Percentiles rank a stretch among this genome's conserved stretches.
These are phyloP conservation scores for Drosophila greeni DNA, from an alignment of 2,888 invertebrate genomes.

Conservation along the genomic window DNA sequence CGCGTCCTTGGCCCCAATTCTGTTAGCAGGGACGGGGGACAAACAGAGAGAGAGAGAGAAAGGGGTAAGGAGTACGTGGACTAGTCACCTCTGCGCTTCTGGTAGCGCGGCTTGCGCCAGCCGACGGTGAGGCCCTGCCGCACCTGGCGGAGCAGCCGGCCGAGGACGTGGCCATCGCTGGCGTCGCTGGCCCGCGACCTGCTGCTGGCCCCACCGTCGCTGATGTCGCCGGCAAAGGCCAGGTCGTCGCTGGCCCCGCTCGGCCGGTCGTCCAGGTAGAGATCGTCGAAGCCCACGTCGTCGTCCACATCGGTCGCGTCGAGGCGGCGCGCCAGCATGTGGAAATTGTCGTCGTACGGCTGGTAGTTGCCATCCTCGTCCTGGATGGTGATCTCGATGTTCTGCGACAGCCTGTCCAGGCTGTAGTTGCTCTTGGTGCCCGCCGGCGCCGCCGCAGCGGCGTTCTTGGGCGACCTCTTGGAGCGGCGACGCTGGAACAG, in stretches of 20 bases:
- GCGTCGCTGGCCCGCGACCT: constrained; percentile 65
- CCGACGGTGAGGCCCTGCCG: constrained; percentile 76
- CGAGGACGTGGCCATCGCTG: constrained; percentile 73
- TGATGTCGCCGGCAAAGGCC: constrained; percentile 71
- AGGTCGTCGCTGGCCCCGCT: constrained; percentile 64
- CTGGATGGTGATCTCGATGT: constrained; percentile 78
- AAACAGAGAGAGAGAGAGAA: constrained; percentile 37
- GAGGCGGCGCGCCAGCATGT: constrained; percentile 57
- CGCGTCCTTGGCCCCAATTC: constrained; percentile 40
- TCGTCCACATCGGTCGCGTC: constrained; percentile 50
- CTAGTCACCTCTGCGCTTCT: constrained; percentile 79
- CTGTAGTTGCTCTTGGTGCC: constrained; percentile 74
- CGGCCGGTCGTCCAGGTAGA: constrained; percentile 69
- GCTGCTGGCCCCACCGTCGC: constrained; percentile 73
- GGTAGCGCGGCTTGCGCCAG: constrained; percentile 78
- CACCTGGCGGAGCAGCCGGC: constrained; percentile 77
- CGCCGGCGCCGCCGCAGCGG: constrained; percentile 39
- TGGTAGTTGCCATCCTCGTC: constrained; percentile 77
- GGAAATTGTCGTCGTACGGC: constrained; percentile 76
- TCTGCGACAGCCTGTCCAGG: constrained; percentile 77
- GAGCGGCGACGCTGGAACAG: constrained; percentile 77
- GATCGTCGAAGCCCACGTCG: constrained; percentile 61
- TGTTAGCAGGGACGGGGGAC: constrained; percentile 59
- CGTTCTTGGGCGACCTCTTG: constrained; percentile 67
- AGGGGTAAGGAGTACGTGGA: constrained; percentile 42